These are phyloP conservation scores for Sarcophaga carnaria DNA, from an alignment of 2,888 invertebrate genomes.

Conservation along the genomic window DNA sequence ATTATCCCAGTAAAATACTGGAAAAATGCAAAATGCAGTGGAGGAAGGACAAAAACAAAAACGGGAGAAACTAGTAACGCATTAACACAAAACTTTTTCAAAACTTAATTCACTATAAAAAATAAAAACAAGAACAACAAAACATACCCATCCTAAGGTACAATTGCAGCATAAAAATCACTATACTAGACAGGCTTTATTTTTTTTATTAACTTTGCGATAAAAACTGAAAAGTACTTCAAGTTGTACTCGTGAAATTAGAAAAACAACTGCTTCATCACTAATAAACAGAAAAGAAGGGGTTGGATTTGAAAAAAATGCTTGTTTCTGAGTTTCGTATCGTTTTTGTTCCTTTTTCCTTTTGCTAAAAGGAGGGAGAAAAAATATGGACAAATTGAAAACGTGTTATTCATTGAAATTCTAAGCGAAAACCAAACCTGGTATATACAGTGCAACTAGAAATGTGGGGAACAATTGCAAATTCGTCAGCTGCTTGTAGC, in stretches of 20 bases:
- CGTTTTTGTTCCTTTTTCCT: background rate
- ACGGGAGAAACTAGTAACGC: background rate
- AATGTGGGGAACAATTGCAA: background rate
- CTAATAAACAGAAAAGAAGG: background rate
- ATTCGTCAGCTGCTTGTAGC: too few relatives aligned
- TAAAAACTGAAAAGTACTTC: conserved; percentile 12
- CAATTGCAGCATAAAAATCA: conserved; percentile 17
- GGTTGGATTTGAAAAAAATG: conserved; percentile 1
- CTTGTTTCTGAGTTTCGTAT: background rate
- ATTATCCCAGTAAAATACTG: conserved; percentile 7
- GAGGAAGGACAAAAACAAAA: background rate
- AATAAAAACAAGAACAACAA: background rate
- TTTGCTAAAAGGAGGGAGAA: background rate
- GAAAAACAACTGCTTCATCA: background rate
- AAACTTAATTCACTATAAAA: background rate
- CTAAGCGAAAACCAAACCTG: conserved; percentile 4
- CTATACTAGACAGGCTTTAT: background rate
- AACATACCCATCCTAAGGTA: background rate
- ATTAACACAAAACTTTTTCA: conserved; percentile 28
- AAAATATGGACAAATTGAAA: conserved; percentile 29
- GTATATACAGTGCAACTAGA: background rate
- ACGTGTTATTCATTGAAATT: conserved; percentile 33
- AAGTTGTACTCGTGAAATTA: background rate
- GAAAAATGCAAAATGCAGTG: conserved; percentile 5
- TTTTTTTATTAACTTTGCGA: conserved; percentile 35